Percentiles rank a stretch among this genome's conserved stretches.
These are phyloP conservation scores for Lithophane socia DNA, from an alignment of 2,888 invertebrate genomes.

Conservation along the genomic window DNA sequence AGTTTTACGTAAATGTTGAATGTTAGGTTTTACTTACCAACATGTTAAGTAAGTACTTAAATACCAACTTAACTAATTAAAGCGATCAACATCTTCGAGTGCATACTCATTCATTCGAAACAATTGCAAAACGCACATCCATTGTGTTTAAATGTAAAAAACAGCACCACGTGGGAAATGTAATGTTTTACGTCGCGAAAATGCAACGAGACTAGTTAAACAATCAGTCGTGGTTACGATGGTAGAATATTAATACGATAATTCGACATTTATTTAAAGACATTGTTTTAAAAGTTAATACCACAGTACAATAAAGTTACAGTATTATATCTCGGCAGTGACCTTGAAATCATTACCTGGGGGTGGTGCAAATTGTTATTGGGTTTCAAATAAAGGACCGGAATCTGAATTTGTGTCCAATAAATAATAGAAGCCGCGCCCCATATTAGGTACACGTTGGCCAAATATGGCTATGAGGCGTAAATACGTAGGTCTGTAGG, in stretches of 20 bases:
- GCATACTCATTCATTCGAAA: conserved; percentile 71
- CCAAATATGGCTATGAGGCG: no score
- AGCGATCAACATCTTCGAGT: conserved; percentile 72
- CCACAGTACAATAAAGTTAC: no score
- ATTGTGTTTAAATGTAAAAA: conserved; percentile 80
- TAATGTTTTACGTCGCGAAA: conserved; percentile 75
- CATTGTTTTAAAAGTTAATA: conserved; percentile 2
- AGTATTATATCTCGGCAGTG: no score
- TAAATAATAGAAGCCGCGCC: no score
- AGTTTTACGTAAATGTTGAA: not conserved
- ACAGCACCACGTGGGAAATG: conserved; percentile 77
- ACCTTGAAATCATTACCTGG: not conserved
- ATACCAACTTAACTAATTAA: conserved; percentile 60
- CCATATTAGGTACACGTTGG: no score
- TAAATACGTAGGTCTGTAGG: no score
- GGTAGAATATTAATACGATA: conserved; percentile 68
- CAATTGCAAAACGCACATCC: conserved; percentile 80
- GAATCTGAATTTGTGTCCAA: not conserved
- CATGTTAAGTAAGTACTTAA: conserved; percentile 6
- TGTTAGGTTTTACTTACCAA: not conserved
- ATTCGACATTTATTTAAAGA: conserved; percentile 6
- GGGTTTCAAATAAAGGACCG: not conserved
- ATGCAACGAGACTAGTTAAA: conserved; percentile 71
- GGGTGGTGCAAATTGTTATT: not conserved
- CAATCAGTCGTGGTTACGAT: conserved; percentile 69